Conservation (phyloP, 2,113 vertebrate species). For the Nycticryphes semicollaris region DNA sequence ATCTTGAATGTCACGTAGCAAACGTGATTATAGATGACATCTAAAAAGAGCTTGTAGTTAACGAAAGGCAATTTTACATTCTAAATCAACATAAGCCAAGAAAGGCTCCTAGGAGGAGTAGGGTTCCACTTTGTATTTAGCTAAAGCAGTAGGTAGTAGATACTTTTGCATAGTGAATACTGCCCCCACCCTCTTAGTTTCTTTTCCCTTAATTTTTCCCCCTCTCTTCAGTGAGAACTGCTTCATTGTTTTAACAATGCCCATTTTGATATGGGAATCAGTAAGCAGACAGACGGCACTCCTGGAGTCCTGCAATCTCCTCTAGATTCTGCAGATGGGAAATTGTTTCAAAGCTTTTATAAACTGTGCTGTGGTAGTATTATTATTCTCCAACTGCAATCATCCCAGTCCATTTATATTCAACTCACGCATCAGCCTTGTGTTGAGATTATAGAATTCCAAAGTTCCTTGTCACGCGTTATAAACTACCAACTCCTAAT, state of each 20-base stretch:
- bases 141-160: background rate
- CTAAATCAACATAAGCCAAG: background rate
- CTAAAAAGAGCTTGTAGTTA: background rate
- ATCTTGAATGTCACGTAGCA: background rate
- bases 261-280: slow-evolving; percentile 62
- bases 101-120: background rate
- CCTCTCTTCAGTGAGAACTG: background rate
- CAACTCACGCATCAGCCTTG: background rate
- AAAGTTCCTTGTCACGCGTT: slow-evolving; percentile 6
- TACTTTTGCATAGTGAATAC: background rate
- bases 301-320: slow-evolving; percentile 64
- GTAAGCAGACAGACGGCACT: slow-evolving; percentile 64
- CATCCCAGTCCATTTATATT: slow-evolving; percentile 60
- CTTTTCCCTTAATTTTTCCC: background rate
- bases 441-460: background rate
- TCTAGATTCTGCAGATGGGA: slow-evolving; percentile 71
- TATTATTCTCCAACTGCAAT: slow-evolving; percentile 29
- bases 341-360: slow-evolving; percentile 51
- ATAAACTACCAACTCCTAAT: background rate
- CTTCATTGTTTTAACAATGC: slow-evolving; percentile 17
- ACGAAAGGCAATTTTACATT: background rate
- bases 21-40: background rate
- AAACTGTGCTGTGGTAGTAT: background rate
- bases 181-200: too few relatives aligned
- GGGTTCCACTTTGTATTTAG: background rate